A percentile compares a stretch with the other conserved stretches of the same genome.
Conservation (phyloP, 2,888 invertebrate species). For the Schizotus pectinicornis region DNA sequence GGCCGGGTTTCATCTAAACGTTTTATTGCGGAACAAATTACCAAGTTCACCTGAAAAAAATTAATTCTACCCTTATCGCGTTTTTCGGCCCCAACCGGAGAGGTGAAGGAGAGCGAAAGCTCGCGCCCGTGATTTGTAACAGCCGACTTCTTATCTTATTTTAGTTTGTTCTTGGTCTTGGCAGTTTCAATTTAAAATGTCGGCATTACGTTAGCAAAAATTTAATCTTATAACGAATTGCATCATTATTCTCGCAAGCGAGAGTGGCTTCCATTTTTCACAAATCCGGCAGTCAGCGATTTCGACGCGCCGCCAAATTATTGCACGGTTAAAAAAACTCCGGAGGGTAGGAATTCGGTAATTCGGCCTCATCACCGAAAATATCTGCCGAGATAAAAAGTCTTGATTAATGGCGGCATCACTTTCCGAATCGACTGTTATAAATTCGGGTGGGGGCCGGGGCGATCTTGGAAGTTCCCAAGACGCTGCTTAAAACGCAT, state of each 20-base stretch:
- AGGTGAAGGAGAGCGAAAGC: constrained; percentile 22
- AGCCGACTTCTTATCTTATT: constrained; percentile 31
- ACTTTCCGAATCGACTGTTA: constrained; percentile 11
- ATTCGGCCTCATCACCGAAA: not conserved
- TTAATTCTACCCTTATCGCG: constrained; percentile 15
- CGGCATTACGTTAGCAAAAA: constrained; percentile 30
- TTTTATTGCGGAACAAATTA: not conserved
- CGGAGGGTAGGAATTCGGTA: not conserved
- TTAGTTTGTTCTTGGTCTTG: constrained; percentile 32
- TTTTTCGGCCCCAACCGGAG: constrained; percentile 2
- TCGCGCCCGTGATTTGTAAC: constrained; percentile 31
- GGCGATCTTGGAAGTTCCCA: not conserved
- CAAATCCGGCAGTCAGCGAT: constrained; percentile 19
- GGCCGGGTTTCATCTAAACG: no score
- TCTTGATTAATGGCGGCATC: not conserved
- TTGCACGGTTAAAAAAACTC: constrained; percentile 8
- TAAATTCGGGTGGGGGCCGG: constrained; percentile 4
- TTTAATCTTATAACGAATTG: constrained; percentile 35
- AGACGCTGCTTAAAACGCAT: constrained; percentile 11
- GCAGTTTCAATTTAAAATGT: constrained; percentile 35
- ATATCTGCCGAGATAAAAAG: constrained; percentile 2
- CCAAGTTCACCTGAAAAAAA: not conserved
- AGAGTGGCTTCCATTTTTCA: constrained; percentile 26
- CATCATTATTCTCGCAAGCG: constrained; percentile 24
- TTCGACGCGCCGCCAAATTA: constrained; percentile 7